Conservation (phyloP, 2,113 vertebrate species). For the Tachuris rubrigastra region DNA sequence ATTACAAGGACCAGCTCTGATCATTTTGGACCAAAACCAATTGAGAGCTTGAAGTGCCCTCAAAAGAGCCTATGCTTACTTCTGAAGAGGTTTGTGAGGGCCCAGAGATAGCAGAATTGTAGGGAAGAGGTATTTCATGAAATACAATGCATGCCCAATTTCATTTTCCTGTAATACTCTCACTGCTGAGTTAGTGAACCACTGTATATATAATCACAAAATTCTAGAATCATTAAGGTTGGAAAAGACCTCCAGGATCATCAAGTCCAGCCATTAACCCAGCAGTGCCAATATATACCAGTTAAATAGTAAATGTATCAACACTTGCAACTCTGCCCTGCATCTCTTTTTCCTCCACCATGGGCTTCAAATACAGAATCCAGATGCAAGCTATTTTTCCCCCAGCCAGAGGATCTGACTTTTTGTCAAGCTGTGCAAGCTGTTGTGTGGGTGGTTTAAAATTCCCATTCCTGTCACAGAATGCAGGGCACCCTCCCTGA, state of each 20-base stretch:
- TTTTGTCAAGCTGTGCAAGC: too few relatives aligned
- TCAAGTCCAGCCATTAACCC: background rate
- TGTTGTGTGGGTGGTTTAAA: background rate
- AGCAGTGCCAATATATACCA: background rate
- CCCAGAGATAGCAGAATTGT: background rate
- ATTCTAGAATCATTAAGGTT: background rate
- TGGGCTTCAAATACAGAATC: too few relatives aligned
- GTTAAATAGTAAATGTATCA: rapidly evolving
- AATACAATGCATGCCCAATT: background rate
- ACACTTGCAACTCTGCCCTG: background rate
- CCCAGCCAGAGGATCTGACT: too few relatives aligned
- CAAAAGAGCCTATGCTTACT: background rate
- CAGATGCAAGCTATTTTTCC: too few relatives aligned
- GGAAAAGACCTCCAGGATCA: background rate
- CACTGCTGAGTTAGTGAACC: background rate
- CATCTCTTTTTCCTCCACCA: background rate
- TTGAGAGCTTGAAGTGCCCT: background rate
- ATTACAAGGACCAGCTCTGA: background rate
- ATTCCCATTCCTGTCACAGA: background rate
- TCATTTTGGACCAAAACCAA: background rate
- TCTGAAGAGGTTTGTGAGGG: background rate
- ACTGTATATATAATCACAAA: background rate
- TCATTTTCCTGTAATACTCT: background rate
- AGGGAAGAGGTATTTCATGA: background rate
- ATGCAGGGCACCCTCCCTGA: background rate